These are phyloP conservation scores for Philaethria dido DNA, from an alignment of 2,888 invertebrate species.

Conservation along the genomic window DNA sequence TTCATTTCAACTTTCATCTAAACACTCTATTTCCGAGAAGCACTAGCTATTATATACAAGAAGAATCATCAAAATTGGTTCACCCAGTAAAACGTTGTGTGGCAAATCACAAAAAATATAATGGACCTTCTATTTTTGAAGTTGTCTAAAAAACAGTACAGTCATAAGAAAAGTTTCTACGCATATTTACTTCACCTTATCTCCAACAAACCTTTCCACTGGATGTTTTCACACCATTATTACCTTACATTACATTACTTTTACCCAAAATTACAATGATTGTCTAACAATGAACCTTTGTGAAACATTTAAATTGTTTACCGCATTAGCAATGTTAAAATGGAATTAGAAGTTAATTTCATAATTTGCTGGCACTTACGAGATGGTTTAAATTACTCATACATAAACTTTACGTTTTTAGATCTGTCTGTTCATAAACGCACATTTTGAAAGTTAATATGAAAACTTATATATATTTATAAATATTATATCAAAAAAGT, in stretches of 20 bases:
- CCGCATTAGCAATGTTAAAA: conserved; percentile 24
- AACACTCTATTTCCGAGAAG: no score
- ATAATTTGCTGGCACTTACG: conserved; percentile 30
- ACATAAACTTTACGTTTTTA: neutral
- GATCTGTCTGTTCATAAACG: neutral
- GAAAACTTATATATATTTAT: no score
- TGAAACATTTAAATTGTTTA: conserved; percentile 16
- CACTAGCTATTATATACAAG: no score
- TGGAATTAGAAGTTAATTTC: conserved; percentile 17
- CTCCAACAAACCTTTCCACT: conserved; percentile 7
- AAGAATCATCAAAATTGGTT: no score
- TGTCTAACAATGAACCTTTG: conserved; percentile 23
- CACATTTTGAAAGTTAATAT: no score
- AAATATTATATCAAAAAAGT: no score
- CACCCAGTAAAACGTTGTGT: no score
- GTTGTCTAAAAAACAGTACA: neutral
- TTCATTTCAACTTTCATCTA: no score
- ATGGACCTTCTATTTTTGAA: no score
- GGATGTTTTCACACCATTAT: conserved; percentile 19
- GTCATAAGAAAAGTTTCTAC: neutral
- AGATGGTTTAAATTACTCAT: neutral
- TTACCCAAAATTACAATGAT: conserved; percentile 20
- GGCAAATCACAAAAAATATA: no score
- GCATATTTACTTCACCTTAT: neutral
- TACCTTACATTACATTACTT: conserved; percentile 22